phyloP scores from a whole-genome alignment of 2,888 invertebrate species.

The Sepioteuthis lessoniana region DNA sequence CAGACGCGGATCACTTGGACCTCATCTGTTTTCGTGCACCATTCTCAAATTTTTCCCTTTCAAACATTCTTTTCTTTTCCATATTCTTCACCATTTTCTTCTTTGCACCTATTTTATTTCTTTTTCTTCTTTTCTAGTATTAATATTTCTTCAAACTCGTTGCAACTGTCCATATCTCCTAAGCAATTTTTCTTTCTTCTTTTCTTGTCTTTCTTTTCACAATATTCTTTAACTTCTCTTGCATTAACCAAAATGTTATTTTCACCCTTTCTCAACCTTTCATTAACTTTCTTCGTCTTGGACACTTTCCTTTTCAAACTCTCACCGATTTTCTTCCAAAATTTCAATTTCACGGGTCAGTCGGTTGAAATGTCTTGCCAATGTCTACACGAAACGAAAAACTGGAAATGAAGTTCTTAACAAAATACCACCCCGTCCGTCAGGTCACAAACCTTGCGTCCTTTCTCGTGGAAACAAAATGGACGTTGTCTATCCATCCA shows the following conservation, averaged over 20 bases:
- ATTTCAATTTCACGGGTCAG: conserved; percentile 33
- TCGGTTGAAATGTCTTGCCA: not conserved
- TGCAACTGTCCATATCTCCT: too few species aligned
- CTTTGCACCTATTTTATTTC: too few species aligned
- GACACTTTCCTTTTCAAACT: not conserved
- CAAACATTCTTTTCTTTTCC: too few species aligned
- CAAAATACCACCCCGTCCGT: not conserved
- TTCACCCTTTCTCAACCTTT: not conserved
- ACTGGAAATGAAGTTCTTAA: not conserved
- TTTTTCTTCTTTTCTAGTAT: too few species aligned
- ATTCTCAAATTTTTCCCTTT: too few species aligned
- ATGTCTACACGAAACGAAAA: conserved; percentile 20
- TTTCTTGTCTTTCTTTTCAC: not conserved
- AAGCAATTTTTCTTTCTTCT: too few species aligned
- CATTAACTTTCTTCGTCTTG: not conserved
- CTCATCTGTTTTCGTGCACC: too few species aligned
- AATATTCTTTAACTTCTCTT: not conserved
- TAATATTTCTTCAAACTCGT: too few species aligned
- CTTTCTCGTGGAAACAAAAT: not conserved
- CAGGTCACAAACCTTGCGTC: not conserved
- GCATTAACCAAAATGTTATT: not conserved
- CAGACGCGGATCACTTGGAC: too few species aligned
- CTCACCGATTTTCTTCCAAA: not conserved
- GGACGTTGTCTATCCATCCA: not conserved
- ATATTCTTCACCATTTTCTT: too few species aligned